Conservation (phyloP, 2,888 invertebrate species). For the Odontothrips loti region DNA sequence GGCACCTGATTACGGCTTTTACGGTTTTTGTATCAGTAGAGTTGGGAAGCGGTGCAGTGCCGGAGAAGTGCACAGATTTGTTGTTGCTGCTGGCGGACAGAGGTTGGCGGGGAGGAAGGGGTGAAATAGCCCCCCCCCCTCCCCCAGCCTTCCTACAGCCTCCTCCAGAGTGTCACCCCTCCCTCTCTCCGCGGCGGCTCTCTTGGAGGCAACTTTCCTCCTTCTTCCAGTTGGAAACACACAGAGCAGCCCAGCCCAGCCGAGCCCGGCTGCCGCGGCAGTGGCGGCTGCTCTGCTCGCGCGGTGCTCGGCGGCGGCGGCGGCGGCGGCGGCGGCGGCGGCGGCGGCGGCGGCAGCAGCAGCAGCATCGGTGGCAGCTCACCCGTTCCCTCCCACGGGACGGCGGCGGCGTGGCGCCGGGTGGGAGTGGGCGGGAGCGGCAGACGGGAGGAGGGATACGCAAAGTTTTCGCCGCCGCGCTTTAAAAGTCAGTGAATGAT, state of each 20-base stretch:
- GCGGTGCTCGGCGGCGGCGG: neutral
- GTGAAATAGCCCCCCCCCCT: neutral
- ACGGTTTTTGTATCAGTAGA: too few species aligned
- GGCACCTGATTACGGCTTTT: too few species aligned
- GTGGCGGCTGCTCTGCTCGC: neutral
- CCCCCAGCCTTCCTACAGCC: too few species aligned
- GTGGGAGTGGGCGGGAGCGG: neutral
- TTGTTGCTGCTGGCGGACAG: too few species aligned
- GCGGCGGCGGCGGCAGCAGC: too few species aligned
- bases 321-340: too few species aligned
- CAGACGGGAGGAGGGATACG: neutral
- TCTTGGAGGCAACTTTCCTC: constrained; percentile 1
- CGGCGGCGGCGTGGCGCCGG: neutral
- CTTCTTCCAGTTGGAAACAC: constrained; percentile 16
- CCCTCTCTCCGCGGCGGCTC: neutral
- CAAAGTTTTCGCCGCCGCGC: neutral
- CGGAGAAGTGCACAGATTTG: too few species aligned
- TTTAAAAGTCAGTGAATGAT: constrained; percentile 20
- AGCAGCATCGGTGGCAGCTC: too few species aligned
- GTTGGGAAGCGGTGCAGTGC: too few species aligned
- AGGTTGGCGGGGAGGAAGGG: too few species aligned
- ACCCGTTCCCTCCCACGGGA: neutral
- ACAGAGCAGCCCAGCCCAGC: neutral
- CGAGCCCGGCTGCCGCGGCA: too few species aligned
- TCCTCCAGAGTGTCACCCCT: neutral